phyloP scores from a whole-genome alignment of 2,113 vertebrate species.

The Lanius ludovicianus region DNA sequence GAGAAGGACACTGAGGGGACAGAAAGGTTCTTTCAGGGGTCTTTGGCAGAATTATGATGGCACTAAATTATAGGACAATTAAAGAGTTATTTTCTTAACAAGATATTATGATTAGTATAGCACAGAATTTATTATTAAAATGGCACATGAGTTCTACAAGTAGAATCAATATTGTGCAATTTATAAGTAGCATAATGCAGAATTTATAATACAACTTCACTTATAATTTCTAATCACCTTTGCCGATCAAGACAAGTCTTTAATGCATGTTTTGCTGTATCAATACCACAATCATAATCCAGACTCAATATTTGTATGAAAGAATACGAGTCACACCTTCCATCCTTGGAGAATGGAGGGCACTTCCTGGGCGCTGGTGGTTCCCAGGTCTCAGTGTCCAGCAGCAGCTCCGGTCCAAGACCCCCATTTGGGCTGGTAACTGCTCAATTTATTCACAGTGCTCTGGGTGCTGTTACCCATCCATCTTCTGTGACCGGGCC shows the following conservation, averaged over 20 bases:
- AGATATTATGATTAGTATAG: not conserved
- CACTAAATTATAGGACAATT: not conserved
- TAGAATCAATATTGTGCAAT: not conserved
- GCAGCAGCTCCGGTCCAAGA: not conserved
- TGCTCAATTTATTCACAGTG: not conserved
- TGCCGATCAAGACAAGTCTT: not conserved
- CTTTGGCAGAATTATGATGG: not conserved
- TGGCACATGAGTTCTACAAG: not conserved
- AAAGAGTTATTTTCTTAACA: not conserved
- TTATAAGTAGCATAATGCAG: not conserved
- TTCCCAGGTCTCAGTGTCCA: not conserved
- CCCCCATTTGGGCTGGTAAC: not conserved
- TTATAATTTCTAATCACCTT: not conserved
- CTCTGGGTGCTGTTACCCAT: not conserved
- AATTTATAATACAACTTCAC: not conserved
- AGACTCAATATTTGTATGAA: not conserved
- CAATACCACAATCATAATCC: not conserved
- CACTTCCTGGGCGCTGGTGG: accelerated
- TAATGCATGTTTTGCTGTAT: not conserved
- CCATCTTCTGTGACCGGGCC: accelerated
- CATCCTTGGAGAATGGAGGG: not conserved
- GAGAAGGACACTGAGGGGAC: not conserved
- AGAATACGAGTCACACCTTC: not conserved
- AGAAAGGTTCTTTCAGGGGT: not conserved
- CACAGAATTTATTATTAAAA: not conserved